Evolutionary conservation across 2,797 vertebrate species (phyloP).

Genomic region (Melanotaenia parkinsoni): DNA sequence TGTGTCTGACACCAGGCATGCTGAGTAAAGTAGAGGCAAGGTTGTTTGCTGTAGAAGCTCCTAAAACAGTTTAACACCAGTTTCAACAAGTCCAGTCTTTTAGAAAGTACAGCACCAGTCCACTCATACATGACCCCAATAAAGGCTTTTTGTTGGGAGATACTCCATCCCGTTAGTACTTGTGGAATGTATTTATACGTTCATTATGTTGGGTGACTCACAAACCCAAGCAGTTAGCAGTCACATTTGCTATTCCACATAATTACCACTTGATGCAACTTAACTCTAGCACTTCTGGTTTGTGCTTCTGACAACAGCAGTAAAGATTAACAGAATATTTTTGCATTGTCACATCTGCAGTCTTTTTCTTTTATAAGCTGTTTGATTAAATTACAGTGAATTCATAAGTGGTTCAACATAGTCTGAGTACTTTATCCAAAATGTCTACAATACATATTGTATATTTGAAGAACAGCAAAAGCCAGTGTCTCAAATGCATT

Average conservation of each 20-base stretch:
- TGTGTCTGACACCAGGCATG: slow-evolving; percentile 68
- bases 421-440: slow-evolving; percentile 15
- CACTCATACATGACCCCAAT: slow-evolving; percentile 24
- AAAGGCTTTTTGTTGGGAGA: slow-evolving; percentile 48
- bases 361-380: slow-evolving; percentile 6
- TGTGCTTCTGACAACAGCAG: slow-evolving; percentile 3
- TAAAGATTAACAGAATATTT: slow-evolving; percentile 14
- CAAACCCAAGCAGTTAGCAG: slow-evolving; percentile 41
- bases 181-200: slow-evolving; percentile 55
- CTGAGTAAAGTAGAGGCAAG: slow-evolving; percentile 62
- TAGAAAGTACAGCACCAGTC: slow-evolving; percentile 34
- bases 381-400: background rate
- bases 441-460: slow-evolving; percentile 7
- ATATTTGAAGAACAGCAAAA: background rate
- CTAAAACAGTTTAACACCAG: slow-evolving; percentile 44
- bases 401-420: slow-evolving; percentile 7
- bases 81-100: slow-evolving; percentile 37
- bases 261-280: slow-evolving; percentile 56
- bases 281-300: slow-evolving; percentile 37
- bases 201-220: slow-evolving; percentile 61
- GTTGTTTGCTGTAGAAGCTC: slow-evolving; percentile 56
- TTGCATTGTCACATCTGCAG: slow-evolving; percentile 11
- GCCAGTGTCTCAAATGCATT: slow-evolving; percentile 17
- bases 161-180: slow-evolving; percentile 56
- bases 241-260: slow-evolving; percentile 36